Conservation (phyloP, 2,888 invertebrate species). For the Orgyia antiqua region DNA sequence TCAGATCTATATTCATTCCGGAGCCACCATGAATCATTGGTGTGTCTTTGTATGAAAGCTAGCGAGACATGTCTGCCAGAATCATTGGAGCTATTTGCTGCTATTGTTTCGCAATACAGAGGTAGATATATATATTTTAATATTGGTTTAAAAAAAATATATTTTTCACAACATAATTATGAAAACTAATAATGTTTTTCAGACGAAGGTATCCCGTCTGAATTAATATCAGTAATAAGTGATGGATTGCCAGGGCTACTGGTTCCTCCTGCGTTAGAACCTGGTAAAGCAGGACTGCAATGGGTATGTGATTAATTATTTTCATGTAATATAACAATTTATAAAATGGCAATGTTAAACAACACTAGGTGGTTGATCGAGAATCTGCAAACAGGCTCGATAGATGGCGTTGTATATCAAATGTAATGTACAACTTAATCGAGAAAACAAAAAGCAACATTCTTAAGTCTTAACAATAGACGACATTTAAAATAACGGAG, state of each 20-base stretch:
- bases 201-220: slow-evolving; percentile 67
- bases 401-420: too few relatives aligned
- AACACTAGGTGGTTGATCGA: too few relatives aligned
- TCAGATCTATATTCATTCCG: slow-evolving; percentile 61
- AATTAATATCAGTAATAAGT: slow-evolving; percentile 50
- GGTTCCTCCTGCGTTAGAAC: slow-evolving; percentile 60
- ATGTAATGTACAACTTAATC: too few relatives aligned
- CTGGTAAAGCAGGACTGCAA: slow-evolving; percentile 62
- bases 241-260: slow-evolving; percentile 58
- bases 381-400: too few relatives aligned
- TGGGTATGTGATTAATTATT: slow-evolving; percentile 53
- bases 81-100: slow-evolving; percentile 57
- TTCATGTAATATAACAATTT: too few relatives aligned
- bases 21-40: slow-evolving; percentile 48
- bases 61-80: slow-evolving; percentile 55
- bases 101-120: slow-evolving; percentile 63
- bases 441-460: too few relatives aligned
- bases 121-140: slow-evolving; percentile 44
- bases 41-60: slow-evolving; percentile 56
- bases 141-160: too few relatives aligned
- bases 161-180: too few relatives aligned
- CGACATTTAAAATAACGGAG: too few relatives aligned
- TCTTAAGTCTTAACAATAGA: too few relatives aligned
- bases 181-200: too few relatives aligned
- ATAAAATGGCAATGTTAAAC: too few relatives aligned